Conservation (phyloP, 2,113 vertebrate genomes). For the Gadus chalcogrammus region DNA sequence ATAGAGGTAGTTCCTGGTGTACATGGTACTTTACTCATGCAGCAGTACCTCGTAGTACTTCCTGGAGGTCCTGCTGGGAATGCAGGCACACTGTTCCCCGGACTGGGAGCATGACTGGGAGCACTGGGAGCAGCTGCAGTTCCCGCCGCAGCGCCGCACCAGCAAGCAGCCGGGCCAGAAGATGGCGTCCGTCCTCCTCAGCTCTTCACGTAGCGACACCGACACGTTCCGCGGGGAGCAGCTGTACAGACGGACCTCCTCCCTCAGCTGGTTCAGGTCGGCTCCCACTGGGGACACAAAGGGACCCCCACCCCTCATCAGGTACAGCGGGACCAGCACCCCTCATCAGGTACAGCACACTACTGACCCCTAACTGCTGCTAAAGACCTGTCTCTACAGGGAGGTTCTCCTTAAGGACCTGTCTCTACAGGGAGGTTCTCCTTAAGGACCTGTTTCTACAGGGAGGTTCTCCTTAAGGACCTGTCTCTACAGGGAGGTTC, state of each 20-base stretch:
- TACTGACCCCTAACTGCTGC: no score
- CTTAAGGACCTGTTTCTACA: no score
- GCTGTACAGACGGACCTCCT: slow-evolving; percentile 91
- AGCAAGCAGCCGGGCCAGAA: slow-evolving; percentile 97
- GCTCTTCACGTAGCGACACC: slow-evolving; percentile 88
- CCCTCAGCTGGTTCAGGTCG: slow-evolving; percentile 89
- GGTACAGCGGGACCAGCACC: no score
- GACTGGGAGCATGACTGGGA: slow-evolving; percentile 74
- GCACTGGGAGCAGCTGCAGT: slow-evolving; percentile 80
- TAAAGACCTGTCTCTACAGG: no score
- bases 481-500: no score
- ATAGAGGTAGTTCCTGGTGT: neutral
- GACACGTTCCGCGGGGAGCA: slow-evolving; percentile 97
- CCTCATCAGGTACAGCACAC: no score
- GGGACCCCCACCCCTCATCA: neutral
- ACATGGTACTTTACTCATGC: neutral
- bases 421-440: no score
- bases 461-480: no score
- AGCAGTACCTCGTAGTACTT: slow-evolving; percentile 91
- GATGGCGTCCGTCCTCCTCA: slow-evolving; percentile 90
- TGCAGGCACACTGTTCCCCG: slow-evolving; percentile 90
- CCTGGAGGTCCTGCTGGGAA: slow-evolving; percentile 84
- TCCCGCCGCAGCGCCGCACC: slow-evolving; percentile 95
- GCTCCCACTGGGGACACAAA: slow-evolving; percentile 74
- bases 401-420: no score